Conservation (phyloP, 2,113 vertebrate genomes). For the Mixornis gularis region DNA sequence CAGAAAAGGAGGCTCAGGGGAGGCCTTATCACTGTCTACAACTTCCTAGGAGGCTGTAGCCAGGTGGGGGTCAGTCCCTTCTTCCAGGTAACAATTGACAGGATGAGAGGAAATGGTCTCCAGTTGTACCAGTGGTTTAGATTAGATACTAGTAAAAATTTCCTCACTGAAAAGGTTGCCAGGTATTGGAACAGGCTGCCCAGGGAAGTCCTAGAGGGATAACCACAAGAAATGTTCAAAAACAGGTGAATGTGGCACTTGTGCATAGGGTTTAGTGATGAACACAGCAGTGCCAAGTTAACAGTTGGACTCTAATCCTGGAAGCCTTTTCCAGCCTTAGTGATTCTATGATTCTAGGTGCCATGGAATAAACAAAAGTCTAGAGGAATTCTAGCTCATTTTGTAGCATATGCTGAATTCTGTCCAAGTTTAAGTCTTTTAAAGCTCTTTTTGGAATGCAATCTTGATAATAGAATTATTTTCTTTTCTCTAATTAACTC, state of each 20-base stretch:
- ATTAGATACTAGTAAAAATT: not conserved
- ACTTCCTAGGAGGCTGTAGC: not conserved
- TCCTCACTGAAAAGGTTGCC: not conserved
- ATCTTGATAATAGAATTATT: constrained; percentile 7
- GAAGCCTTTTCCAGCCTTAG: not conserved
- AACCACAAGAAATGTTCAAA: not conserved
- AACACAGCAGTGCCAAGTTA: not conserved
- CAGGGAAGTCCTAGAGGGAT: not conserved
- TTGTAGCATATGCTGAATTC: not conserved
- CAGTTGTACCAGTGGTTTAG: not conserved
- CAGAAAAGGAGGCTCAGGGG: not conserved
- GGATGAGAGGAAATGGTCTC: not conserved
- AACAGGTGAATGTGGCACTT: not conserved
- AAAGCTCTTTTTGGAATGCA: not conserved
- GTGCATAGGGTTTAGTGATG: not conserved
- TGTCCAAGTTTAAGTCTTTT: not conserved
- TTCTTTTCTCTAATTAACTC: constrained; percentile 12
- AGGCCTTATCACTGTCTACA: not conserved
- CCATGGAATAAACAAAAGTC: not conserved
- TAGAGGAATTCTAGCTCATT: not conserved
- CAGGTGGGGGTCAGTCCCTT: not conserved
- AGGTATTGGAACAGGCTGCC: not conserved
- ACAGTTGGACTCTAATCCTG: not conserved
- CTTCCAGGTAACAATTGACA: not conserved
- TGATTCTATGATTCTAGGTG: not conserved